These are phyloP conservation scores for Cacatua alba DNA, from an alignment of 2,113 vertebrate genomes.

Conservation along the genomic window DNA sequence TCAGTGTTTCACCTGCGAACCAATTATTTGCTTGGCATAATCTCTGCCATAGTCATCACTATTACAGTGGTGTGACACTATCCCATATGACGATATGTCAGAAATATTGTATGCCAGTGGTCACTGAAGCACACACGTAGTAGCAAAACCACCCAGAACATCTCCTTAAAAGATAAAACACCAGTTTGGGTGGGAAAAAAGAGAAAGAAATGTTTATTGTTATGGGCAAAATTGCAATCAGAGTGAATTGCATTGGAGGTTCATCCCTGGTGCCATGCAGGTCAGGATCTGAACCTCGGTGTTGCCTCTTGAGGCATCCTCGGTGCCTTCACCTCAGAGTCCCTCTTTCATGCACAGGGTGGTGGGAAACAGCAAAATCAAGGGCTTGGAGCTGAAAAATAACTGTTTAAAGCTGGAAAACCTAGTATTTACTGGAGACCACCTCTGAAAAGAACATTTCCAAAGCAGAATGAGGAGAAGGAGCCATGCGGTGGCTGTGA, in stretches of 20 bases:
- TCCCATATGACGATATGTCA: background rate
- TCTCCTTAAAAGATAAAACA: background rate
- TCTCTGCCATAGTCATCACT: background rate
- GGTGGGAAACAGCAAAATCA: background rate
- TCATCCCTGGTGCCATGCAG: background rate
- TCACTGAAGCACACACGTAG: background rate
- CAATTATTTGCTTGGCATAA: background rate
- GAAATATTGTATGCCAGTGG: background rate
- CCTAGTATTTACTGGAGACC: background rate
- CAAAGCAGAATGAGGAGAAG: background rate
- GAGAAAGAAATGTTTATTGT: rapidly evolving
- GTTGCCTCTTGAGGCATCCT: background rate
- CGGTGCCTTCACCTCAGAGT: background rate
- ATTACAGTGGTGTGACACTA: background rate
- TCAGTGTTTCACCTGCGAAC: background rate
- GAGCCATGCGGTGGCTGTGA: background rate
- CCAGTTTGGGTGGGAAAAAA: rapidly evolving
- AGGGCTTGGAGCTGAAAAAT: background rate
- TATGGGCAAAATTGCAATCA: background rate
- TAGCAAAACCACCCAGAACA: background rate
- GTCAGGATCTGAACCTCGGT: background rate
- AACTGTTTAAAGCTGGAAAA: background rate
- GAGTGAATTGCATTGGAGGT: background rate
- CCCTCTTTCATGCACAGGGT: background rate
- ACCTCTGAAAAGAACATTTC: background rate